Base-by-base conservation (phyloP, 2,888 invertebrate genomes). In the Thereva nobilitata region DNA sequence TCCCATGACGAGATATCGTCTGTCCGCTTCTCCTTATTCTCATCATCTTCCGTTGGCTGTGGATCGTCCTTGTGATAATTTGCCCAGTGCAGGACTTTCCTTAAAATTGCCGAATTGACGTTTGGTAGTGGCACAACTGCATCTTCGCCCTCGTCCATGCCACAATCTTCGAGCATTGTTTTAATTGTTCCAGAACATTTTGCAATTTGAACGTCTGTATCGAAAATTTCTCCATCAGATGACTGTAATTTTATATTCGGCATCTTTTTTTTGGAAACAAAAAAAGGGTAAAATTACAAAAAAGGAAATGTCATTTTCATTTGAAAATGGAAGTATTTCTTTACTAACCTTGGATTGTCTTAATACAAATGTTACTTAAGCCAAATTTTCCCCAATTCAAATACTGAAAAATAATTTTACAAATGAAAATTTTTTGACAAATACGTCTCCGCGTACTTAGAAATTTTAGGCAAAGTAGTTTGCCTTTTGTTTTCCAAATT, bases 1-100 rank as follows among this genome's bases (percentile, higher is more conserved):
- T 97, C 97, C 97, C 97, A 97, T 0, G 93, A 93, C 54, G 93
- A 92, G 73, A 97, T 97, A 77, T 97, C 97, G 78, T 97, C 97
- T 0, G 97, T 97, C 8, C 97, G 84, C 77, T 96, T 97, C 77
- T 95, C 95, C 79, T 93, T 93, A 79, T 93, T 94, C 78, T 97
- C 96, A 76, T 96, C 95, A 76, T 97, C 96, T 81, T 96, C 95
- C 5, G 94, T 92, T 75, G 93, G 89, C 59, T 94, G 92, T 45
- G 95, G 94, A 79, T 97, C 97, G 76, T 97, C 91, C 81, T 93
- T 93, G 78, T 93, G 93, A 75, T 92, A 92, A 0, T 91, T 91
- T 0, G 92, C 92, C 92, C 92, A 93, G 72, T 91, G 90, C 71
- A 93, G 89, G 0, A 91, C 95, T 82, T 97, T 97, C 74, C 91